phyloP scores from a whole-genome alignment of 2,888 invertebrate genomes.

The Platypus cylindrus region DNA sequence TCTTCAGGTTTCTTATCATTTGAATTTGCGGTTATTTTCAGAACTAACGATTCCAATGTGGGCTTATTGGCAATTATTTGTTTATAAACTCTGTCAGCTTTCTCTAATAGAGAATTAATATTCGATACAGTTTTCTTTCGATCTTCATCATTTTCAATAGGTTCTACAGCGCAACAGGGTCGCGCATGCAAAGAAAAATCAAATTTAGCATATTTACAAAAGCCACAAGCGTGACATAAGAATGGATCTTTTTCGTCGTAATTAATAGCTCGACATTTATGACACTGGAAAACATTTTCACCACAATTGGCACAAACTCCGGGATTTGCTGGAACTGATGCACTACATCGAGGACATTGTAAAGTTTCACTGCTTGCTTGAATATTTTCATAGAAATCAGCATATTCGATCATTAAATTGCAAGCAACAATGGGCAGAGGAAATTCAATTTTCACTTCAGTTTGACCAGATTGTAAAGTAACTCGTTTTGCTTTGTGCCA shows the following conservation, averaged over 20 bases:
- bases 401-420: conserved; percentile 96
- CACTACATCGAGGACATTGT: conserved; percentile 92
- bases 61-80: conserved; percentile 85
- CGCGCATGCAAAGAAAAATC: conserved; percentile 87
- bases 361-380: conserved; percentile 41
- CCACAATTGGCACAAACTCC: conserved; percentile 96
- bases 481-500: conserved; percentile 97
- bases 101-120: conserved; percentile 82
- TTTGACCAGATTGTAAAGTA: conserved; percentile 78
- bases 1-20: conserved; percentile 51
- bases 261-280: conserved; percentile 96
- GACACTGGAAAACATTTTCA: conserved; percentile 98
- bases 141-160: conserved; percentile 93
- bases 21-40: conserved; percentile 80
- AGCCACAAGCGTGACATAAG: conserved; percentile 96
- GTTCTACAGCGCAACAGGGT: conserved; percentile 92
- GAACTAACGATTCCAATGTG: conserved; percentile 69
- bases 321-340: conserved; percentile 92
- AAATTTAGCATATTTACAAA: conserved; percentile 98
- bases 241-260: conserved; percentile 99
- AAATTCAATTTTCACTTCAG: conserved; percentile 94
- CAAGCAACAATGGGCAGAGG: conserved; percentile 94
- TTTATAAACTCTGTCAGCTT: conserved; percentile 88
- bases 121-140: conserved; percentile 86
- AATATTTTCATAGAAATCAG: conserved; percentile 93